Evolutionary conservation across 2,888 invertebrate genomes (phyloP), one percentile per base, ranked within the genome.

Genomic region (Apamea sordens): DNA sequence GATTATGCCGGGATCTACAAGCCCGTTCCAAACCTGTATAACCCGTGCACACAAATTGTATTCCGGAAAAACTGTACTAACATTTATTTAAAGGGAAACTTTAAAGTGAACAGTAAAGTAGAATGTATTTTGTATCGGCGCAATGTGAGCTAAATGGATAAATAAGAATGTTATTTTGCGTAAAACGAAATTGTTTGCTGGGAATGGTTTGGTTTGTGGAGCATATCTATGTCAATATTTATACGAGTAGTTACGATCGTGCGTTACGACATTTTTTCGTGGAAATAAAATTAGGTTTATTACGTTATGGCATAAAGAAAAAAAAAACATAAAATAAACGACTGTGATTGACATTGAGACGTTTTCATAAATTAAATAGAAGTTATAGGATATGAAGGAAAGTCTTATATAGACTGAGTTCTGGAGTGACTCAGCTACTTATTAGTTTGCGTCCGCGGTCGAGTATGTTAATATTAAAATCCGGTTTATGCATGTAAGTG

Each of bases 31-130:
- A 74, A 65, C 68, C 65, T 77, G 67, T 71, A 24, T 24, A 44
- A 77, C 47, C 65, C 44, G 70, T 56, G 70, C 61, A 81, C 50
- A 77, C 53, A 80, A 72, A 79, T 74, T 68, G 47, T 79, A 67
- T 77, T 69, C 13, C n/a, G 47, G 76, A 56, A 75, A 86, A 73
- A 76, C 76, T 28, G 21, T 41, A 47, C 24, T 36, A 68, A 71
- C 47, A 71, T 85, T 82, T 88, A 77, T 82, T 50, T 73, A 63
- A 84, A 82, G n/a, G 53, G 32, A 70, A 73, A 73, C 53, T 85
- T 79, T 77, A 73, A 76, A 47, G 47, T 47, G 47, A 47, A 47
- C 47, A 15, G 47, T 15, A 47, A 47, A 77, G 69, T 65, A 61
- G 68, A 78, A 76, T 79, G 24, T 69, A 79, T 79, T 82, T 79